Conservation (phyloP, 2,888 invertebrate species). For the Biston stratarius region DNA sequence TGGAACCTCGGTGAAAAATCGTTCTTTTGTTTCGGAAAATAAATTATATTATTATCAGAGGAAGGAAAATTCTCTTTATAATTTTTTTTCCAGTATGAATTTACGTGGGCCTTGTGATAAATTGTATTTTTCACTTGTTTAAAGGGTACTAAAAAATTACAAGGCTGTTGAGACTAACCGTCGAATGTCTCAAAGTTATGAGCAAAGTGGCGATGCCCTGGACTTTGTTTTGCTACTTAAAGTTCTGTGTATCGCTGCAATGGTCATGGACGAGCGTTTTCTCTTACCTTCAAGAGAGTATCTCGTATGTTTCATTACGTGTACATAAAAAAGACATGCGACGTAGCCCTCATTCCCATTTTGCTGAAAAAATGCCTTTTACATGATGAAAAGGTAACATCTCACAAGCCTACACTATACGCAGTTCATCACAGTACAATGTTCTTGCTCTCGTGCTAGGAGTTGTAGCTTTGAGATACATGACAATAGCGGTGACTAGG, state of each 20-base stretch:
- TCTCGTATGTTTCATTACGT: no score
- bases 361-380: slow-evolving; percentile 13
- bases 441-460: slow-evolving; percentile 28
- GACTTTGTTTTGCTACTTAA: no score
- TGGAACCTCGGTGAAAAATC: not conserved
- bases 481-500: slow-evolving; percentile 54
- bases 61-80: not conserved
- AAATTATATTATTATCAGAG: not conserved
- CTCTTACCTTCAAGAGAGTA: no score
- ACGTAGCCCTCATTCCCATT: not conserved
- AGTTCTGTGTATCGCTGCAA: no score
- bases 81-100: not conserved
- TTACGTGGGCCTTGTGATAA: not conserved
- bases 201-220: no score
- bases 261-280: no score
- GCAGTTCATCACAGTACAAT: not conserved
- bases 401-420: not conserved
- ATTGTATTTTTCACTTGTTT: no score
- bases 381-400: slow-evolving; percentile 24
- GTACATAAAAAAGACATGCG: not conserved
- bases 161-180: no score
- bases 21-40: not conserved
- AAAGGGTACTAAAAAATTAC: no score
- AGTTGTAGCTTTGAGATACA: slow-evolving; percentile 56
- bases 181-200: no score